Base-by-base conservation (phyloP, 2,888 invertebrate genomes). In the Drosophila mimetica region DNA sequence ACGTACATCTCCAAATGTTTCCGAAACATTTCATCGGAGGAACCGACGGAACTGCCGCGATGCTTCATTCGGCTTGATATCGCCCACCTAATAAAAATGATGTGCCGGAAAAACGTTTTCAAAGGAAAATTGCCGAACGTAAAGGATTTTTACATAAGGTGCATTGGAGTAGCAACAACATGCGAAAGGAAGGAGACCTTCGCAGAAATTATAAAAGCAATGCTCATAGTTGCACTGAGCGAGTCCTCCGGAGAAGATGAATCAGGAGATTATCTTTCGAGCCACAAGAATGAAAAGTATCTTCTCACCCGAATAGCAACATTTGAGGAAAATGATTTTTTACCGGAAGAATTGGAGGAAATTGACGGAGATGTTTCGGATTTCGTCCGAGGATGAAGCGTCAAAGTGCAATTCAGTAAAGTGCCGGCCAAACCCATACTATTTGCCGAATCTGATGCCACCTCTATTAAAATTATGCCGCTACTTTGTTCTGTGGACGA, bases 41-140 rank as follows among this genome's bases (percentile, higher is more conserved):
- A 22, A 14, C 9, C 9, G n/a, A 20, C 4, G 6, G 11, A 7
- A 51, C 51, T 51, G 37, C 51, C 51, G 16, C 25, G 22, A 37
- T 18, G 25, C 25, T 28, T 37, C 5, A 51, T 51, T 11, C 25
- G 51, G 2, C 51, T 51, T 13, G 51, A 37, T 16, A 28, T 39
- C 13, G 36, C 22, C 1, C 51, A 39, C 16, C 39, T 39, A 0
- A 39, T 25, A 16, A 51, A 51, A 51, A 51, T 51, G 25, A 25
- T 25, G 2, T 48, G 48, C n/a, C 9, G n/a, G n/a, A n/a, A n/a
- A n/a, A n/a, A 54, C 25, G 8, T 44, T 4, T 34, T 30, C 13
- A 30, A 32, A 13, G 44, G 11, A 54, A 54, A 44, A 34, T 16
- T 42, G 20, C 41, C 39, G 1, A 52, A 39, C n/a, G 9, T 39